phyloP scores from a whole-genome alignment of 2,888 invertebrate genomes.

The Achlya flavicornis region DNA sequence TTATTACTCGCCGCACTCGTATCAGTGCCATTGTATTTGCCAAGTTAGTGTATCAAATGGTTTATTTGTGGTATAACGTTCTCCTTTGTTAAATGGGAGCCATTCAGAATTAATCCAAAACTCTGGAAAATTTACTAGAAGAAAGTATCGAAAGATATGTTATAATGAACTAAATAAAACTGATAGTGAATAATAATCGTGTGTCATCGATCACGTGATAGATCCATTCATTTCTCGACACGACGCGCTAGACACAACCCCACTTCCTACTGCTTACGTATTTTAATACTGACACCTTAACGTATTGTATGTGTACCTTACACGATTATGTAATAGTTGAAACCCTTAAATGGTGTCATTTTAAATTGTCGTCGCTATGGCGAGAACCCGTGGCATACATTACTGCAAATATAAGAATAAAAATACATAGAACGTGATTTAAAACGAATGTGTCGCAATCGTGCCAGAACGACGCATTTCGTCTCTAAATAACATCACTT shows the following conservation, averaged over 20 bases:
- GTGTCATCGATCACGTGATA: not conserved
- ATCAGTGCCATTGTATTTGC: constrained; percentile 2
- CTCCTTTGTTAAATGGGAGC: not conserved
- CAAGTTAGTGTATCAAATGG: constrained; percentile 1
- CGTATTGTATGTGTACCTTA: not conserved
- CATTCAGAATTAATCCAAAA: not conserved
- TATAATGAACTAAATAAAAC: not conserved
- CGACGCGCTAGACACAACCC: not conserved
- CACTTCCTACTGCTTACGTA: not conserved
- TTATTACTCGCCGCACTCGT: not conserved
- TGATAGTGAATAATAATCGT: no score
- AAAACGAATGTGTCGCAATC: not conserved
- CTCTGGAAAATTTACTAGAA: not conserved
- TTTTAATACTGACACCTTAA: not conserved
- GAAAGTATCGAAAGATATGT: not conserved
- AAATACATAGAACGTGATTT: not conserved
- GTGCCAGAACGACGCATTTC: not conserved
- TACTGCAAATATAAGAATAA: not conserved
- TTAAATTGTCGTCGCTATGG: constrained; percentile 1
- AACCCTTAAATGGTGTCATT: constrained; percentile 11
- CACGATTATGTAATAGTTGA: not conserved
- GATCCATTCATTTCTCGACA: not conserved
- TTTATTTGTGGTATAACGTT: not conserved
- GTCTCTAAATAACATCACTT: not conserved
- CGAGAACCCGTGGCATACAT: not conserved